Evolutionary conservation across 2,113 vertebrate genomes (phyloP).

Genomic region (Silurus glanis): DNA sequence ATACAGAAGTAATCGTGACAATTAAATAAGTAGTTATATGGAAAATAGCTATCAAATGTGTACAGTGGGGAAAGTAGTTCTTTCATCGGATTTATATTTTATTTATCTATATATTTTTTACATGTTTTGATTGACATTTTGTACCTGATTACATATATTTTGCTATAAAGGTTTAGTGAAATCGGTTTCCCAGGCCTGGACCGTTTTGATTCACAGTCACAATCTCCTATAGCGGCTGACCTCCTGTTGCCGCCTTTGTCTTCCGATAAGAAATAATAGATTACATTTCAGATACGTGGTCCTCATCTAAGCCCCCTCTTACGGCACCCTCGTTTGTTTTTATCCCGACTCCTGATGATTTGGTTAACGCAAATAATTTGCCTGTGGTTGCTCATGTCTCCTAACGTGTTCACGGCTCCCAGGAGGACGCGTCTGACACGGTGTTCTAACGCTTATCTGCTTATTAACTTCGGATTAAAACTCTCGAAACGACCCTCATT

Average conservation of each 20-base stretch:
- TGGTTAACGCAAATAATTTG: not conserved
- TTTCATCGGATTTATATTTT: no score
- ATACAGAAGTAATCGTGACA: no score
- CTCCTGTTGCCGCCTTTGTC: not conserved
- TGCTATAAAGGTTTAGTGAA: no score
- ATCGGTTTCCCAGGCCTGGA: no score
- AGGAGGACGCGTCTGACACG: not conserved
- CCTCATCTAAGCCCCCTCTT: not conserved
- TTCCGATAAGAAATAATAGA: not conserved
- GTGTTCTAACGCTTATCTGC: not conserved
- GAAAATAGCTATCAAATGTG: no score
- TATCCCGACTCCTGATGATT: not conserved
- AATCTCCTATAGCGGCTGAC: no score
- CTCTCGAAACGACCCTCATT: not conserved
- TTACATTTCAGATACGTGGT: not conserved
- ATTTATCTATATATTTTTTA: no score
- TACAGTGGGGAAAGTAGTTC: no score
- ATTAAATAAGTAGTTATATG: no score
- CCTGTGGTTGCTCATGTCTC: not conserved
- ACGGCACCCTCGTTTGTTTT: constrained; percentile 2
- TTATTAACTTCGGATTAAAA: constrained; percentile 22
- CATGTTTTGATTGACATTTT: no score
- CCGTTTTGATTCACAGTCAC: no score
- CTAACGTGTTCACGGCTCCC: not conserved
- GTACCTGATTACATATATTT: no score